Base-by-base conservation (phyloP, 2,888 invertebrate genomes). In the Drosophila barbarae region DNA sequence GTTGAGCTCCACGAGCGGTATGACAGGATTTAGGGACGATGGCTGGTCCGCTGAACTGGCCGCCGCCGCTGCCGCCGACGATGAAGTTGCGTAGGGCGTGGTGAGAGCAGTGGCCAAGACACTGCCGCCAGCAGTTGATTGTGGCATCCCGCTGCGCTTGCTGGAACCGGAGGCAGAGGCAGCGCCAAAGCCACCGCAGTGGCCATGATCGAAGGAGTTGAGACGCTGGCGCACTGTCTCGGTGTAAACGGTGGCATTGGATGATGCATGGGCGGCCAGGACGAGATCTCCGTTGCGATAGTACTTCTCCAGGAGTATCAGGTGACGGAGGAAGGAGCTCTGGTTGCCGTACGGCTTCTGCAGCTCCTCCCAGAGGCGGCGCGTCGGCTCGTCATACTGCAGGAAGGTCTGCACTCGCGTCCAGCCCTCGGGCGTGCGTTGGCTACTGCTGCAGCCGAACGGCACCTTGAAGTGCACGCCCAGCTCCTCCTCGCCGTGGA, bases 301-400 rank as follows among this genome's bases (percentile, higher is more conserved):
- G 88, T 95, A 95, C 86, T 96, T 96, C 75, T 96, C 96, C 70
- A 96, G 86, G 7, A 96, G 89, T 52, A 96, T 93, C 36, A 96
- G 89, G 88, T 96, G 96, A 8, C 95, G 91, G 1, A 96, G 89
- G 85, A 96, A 96, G 73, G 95, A 95, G 42, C 95, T 95, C 81
- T 95, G 95, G 87, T 95, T 96, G 4, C 96, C 96, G 77, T 96
- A 96, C 0, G 96, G 96, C 85, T 95, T 93, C 84, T 96, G 95
- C 38, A 96, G 87, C 75, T 95, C 94, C 69, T 94, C 93, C 95
- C 95, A 96, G 3, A 96, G 90, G 7, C 92, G 91, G 63, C 94
- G 94, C 0, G 95, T 96, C n/a, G 95, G 95, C 13, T 92, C 91
- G 80, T 96, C 96, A 72, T 95, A 96, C 80, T 96, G 95, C 54